Conservation (phyloP, 1,140 invertebrate species). For the Paraescarpia echinospica region DNA sequence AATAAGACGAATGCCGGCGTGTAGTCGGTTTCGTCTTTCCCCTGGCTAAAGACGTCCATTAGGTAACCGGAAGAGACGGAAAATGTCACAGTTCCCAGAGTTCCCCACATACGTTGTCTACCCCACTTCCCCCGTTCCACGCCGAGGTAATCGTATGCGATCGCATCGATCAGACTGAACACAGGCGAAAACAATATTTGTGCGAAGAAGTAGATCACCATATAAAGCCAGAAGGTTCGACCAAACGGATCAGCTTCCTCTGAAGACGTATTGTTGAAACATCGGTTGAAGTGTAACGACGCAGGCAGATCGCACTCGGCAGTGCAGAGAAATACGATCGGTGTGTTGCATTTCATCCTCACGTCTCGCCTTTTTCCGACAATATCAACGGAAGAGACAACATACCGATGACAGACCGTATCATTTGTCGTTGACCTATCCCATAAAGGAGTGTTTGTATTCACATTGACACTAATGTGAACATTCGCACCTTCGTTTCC, state of each 20-base stretch:
- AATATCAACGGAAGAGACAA: not conserved
- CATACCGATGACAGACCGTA: not conserved
- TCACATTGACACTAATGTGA: not conserved
- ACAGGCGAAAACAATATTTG: constrained; percentile 33
- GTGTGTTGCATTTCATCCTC: not conserved
- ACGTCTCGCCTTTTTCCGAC: not conserved
- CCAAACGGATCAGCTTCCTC: not conserved
- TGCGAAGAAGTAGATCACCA: constrained; percentile 34
- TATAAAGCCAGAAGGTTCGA: constrained; percentile 38
- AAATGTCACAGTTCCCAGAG: constrained; percentile 36
- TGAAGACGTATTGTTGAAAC: not conserved
- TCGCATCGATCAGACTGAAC: constrained; percentile 39
- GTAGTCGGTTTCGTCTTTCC: constrained; percentile 18
- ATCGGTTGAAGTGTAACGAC: not conserved
- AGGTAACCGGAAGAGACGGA: constrained; percentile 44
- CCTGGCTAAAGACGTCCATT: constrained; percentile 36
- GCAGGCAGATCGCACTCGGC: not conserved
- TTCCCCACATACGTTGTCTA: constrained; percentile 68
- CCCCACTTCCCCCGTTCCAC: constrained; percentile 66
- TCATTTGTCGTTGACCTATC: not conserved
- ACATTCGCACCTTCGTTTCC: too few relatives aligned
- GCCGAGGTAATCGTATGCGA: constrained; percentile 36
- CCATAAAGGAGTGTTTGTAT: not conserved
- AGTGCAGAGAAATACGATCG: not conserved
- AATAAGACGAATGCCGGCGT: constrained; percentile 34